These are phyloP conservation scores for Meriones unguiculatus DNA, from an alignment of 2,113 vertebrate genomes.

Conservation along the genomic window DNA sequence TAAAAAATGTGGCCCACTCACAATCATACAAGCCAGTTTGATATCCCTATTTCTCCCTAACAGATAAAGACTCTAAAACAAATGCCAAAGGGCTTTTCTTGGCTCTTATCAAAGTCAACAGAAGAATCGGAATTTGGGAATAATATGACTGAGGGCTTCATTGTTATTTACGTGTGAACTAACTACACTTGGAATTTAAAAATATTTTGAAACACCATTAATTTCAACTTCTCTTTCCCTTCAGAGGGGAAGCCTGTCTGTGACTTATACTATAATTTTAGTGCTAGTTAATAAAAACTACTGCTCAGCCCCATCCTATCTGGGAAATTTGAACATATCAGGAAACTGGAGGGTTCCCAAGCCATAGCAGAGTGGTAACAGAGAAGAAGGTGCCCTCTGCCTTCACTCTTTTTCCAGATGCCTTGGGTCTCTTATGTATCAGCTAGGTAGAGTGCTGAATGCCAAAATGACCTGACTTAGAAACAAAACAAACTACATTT, in stretches of 20 bases:
- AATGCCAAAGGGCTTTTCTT: neutral
- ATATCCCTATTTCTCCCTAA: constrained; percentile 22
- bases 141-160: neutral
- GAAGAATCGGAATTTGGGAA: neutral
- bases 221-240: neutral
- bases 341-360: neutral
- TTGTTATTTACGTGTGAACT: neutral
- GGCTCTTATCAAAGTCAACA: constrained; percentile 20
- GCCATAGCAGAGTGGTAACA: neutral
- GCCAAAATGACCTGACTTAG: neutral
- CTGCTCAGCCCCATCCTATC: neutral
- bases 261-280: neutral
- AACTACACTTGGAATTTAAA: neutral
- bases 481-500: neutral
- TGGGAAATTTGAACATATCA: neutral
- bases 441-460: neutral
- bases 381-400: neutral
- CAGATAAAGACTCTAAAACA: constrained; percentile 6
- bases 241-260: neutral
- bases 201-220: neutral
- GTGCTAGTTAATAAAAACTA: neutral
- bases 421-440: neutral
- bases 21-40: neutral
- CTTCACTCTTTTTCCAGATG: neutral
- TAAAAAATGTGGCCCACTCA: neutral